A percentile compares a stretch with the other conserved stretches of the same genome.
These are phyloP conservation scores for Antheraea assamensis DNA, from an alignment of 2,888 invertebrate species.

Conservation along the genomic window DNA sequence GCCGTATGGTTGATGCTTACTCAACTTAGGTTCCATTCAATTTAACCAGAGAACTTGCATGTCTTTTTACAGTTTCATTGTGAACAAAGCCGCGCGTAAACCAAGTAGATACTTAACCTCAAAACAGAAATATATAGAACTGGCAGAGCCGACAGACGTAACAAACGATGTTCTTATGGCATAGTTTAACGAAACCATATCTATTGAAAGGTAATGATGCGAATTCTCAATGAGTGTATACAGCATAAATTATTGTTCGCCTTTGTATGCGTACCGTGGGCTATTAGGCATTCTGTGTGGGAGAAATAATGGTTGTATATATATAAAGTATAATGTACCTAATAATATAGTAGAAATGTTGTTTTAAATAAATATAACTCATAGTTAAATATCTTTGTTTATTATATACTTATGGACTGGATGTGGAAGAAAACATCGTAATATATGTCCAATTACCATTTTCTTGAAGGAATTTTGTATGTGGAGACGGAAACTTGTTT, in stretches of 20 bases:
- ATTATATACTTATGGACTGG: neutral
- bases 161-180: constrained; percentile 7
- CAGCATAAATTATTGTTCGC: constrained; percentile 20
- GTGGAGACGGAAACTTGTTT: neutral
- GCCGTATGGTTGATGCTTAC: no score
- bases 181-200: constrained; percentile 28
- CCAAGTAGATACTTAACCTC: neutral
- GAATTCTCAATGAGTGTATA: constrained; percentile 22
- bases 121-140: constrained; percentile 16
- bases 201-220: constrained; percentile 37
- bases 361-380: neutral
- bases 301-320: constrained; percentile 51
- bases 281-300: constrained; percentile 25
- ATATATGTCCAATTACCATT: neutral
- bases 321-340: constrained; percentile 34
- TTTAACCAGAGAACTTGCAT: no score
- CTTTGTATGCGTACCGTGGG: constrained; percentile 16
- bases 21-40: no score
- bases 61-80: neutral
- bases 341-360: neutral
- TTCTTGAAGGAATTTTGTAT: neutral
- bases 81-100: neutral
- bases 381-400: neutral
- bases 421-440: neutral
- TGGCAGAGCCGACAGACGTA: constrained; percentile 11